Conservation (phyloP, 2,113 vertebrate species). For the Tyrannus savana region DNA sequence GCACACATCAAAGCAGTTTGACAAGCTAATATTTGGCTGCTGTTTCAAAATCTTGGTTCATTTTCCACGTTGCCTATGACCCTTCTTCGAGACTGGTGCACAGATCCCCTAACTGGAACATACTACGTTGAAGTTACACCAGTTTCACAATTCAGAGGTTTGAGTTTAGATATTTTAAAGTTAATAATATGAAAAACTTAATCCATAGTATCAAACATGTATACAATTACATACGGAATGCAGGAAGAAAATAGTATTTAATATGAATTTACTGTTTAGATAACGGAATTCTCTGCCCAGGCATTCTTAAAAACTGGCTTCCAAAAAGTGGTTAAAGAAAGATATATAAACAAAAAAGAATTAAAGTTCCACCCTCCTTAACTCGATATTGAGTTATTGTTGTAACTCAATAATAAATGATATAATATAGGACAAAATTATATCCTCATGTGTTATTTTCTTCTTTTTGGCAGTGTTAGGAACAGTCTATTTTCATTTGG, state of each 20-base stretch:
- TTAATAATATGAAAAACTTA: neutral
- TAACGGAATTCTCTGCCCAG: neutral
- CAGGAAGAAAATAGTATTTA: conserved; percentile 25
- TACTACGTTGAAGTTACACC: neutral
- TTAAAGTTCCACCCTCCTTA: neutral
- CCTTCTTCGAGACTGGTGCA: neutral
- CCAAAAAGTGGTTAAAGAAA: conserved; percentile 23
- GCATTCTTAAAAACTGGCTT: neutral
- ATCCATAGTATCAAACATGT: conserved; percentile 4
- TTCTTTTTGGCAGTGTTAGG: neutral
- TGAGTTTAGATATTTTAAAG: neutral
- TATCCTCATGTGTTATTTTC: neutral
- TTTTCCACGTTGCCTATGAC: neutral
- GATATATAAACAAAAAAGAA: neutral
- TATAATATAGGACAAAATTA: neutral
- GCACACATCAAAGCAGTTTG: neutral
- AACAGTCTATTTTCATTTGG: neutral
- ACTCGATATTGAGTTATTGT: too few species aligned
- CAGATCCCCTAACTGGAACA: neutral
- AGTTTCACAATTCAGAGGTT: neutral
- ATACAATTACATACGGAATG: conserved; percentile 14
- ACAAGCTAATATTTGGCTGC: neutral
- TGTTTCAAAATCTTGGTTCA: neutral
- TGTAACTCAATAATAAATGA: neutral
- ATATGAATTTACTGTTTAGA: conserved; percentile 13